These are phyloP conservation scores for Erinaceus europaeus DNA, from an alignment of 2,113 vertebrate species.

Conservation along the genomic window DNA sequence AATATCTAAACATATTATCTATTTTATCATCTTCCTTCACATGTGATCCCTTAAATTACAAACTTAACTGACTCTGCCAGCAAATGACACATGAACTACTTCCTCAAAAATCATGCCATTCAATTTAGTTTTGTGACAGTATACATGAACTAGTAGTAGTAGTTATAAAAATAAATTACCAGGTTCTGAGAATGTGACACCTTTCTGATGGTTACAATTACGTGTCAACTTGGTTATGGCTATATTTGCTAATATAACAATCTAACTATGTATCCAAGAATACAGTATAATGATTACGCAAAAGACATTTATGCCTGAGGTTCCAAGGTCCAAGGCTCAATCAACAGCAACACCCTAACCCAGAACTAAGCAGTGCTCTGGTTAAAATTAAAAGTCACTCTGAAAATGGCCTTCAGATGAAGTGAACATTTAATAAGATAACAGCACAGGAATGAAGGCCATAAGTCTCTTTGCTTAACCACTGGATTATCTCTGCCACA, in stretches of 20 bases:
- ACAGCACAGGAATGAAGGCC: too few species aligned
- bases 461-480: too few species aligned
- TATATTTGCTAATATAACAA: background rate
- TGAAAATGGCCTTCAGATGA: background rate
- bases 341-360: too few species aligned
- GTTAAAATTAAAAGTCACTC: too few species aligned
- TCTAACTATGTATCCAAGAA: too few species aligned
- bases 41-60: background rate
- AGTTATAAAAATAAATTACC: background rate
- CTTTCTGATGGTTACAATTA: background rate
- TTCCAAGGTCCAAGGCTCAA: too few species aligned
- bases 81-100: background rate
- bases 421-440: conserved; percentile 24
- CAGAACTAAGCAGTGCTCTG: too few species aligned
- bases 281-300: too few species aligned
- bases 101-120: conserved; percentile 10
- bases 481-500: too few species aligned
- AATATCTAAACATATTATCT: background rate
- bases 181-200: background rate
- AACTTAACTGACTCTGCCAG: background rate
- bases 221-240: background rate
- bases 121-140: background rate
- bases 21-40: background rate
- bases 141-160: background rate
- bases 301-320: too few species aligned